Evolutionary conservation across 2,113 vertebrate species (phyloP).

Genomic region (Clarias magur): DNA sequence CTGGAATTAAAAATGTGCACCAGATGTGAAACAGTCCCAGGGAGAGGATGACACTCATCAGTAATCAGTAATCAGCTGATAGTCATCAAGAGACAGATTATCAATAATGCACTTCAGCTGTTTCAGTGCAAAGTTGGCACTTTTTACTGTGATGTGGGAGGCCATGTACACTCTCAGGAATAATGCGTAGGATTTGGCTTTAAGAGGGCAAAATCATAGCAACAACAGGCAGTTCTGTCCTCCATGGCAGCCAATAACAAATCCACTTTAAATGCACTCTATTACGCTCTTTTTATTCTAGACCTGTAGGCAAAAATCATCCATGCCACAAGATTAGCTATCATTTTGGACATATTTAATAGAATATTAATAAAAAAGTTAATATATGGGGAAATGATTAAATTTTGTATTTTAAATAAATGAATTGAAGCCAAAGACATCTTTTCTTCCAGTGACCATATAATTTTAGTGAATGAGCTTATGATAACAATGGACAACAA

Average conservation of each 20-base stretch:
- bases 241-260: not conserved
- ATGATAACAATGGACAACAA: not conserved
- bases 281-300: not conserved
- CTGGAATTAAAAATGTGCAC: not conserved
- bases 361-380: not conserved
- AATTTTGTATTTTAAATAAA: not conserved
- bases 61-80: not conserved
- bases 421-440: not conserved
- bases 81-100: slow-evolving; percentile 23
- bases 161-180: not conserved
- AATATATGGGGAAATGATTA: not conserved
- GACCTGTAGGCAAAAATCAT: not conserved
- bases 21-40: not conserved
- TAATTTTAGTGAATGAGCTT: not conserved
- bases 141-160: not conserved
- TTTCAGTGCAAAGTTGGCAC: not conserved
- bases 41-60: not conserved
- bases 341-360: not conserved
- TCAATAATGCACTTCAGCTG: slow-evolving; percentile 3
- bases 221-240: slow-evolving; percentile 12
- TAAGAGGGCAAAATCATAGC: slow-evolving; percentile 18
- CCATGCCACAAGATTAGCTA: too few relatives aligned
- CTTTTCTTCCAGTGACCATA: not conserved
- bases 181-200: slow-evolving; percentile 25
- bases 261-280: not conserved